phyloP scores from a whole-genome alignment of 1,140 invertebrate genomes.

The Patella vulgata region DNA sequence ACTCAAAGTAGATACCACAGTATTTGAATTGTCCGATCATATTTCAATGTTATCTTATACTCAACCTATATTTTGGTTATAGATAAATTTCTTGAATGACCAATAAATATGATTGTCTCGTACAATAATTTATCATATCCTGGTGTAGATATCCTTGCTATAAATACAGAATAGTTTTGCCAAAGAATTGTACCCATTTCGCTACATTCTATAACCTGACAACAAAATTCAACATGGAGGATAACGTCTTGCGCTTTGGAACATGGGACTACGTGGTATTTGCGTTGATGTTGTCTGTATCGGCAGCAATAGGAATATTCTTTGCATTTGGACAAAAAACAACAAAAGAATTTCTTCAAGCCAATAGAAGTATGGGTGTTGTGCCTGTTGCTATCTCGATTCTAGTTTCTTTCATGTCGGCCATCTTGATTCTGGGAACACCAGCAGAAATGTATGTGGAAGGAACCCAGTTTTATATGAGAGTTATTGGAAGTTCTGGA shows the following conservation, averaged over 20 bases:
- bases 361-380: slow-evolving; percentile 79
- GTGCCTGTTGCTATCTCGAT: slow-evolving; percentile 66
- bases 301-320: slow-evolving; percentile 79
- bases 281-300: slow-evolving; percentile 43
- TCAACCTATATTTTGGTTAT: too few relatives aligned
- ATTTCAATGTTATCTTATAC: too few relatives aligned
- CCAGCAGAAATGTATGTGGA: slow-evolving; percentile 59
- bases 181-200: too few relatives aligned
- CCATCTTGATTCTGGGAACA: slow-evolving; percentile 67
- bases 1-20: too few relatives aligned
- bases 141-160: too few relatives aligned
- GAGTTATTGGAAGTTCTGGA: slow-evolving; percentile 40
- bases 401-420: slow-evolving; percentile 64
- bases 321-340: slow-evolving; percentile 74
- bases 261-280: slow-evolving; percentile 51
- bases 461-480: slow-evolving; percentile 54
- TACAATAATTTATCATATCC: too few relatives aligned
- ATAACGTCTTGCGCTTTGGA: slow-evolving; percentile 19
- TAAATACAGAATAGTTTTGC: too few relatives aligned
- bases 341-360: slow-evolving; percentile 79
- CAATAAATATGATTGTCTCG: too few relatives aligned
- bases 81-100: too few relatives aligned
- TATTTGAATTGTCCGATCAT: too few relatives aligned
- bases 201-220: too few relatives aligned
- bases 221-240: too few relatives aligned